phyloP scores from a whole-genome alignment of 2,797 vertebrate species.

The Morelia viridis region DNA sequence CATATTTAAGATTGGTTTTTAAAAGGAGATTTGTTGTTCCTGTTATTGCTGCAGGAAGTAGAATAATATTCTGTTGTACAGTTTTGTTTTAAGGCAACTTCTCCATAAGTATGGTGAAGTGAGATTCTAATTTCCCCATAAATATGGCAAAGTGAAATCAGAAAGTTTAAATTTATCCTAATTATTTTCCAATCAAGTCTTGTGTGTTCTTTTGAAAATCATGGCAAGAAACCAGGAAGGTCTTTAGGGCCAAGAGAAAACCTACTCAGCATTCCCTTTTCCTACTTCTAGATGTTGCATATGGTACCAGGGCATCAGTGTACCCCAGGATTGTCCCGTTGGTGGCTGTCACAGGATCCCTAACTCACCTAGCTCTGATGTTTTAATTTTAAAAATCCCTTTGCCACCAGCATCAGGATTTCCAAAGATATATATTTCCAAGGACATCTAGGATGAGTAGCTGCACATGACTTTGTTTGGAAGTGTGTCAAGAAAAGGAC shows the following conservation, averaged over 20 bases:
- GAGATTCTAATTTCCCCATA: neutral
- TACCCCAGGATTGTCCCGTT: neutral
- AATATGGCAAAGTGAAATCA: neutral
- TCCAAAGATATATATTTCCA: neutral
- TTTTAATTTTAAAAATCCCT: neutral
- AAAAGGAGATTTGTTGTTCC: neutral
- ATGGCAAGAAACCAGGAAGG: neutral
- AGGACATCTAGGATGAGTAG: neutral
- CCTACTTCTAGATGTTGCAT: neutral
- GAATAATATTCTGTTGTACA: constrained; percentile 46
- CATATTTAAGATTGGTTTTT: constrained; percentile 35
- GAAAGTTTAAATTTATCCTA: neutral
- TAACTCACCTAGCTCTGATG: neutral
- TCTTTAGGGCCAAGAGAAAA: neutral
- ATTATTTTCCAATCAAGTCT: neutral
- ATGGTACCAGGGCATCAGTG: neutral
- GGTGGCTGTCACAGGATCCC: neutral
- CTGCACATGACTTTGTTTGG: neutral
- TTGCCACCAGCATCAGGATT: neutral
- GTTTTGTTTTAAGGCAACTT: neutral
- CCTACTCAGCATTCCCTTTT: neutral
- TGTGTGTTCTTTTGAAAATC: neutral
- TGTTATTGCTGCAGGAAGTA: constrained; percentile 35
- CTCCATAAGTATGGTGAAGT: neutral
- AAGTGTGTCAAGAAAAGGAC: neutral